These are phyloP conservation scores for Drosophila tanythrix DNA, from an alignment of 2,888 invertebrate species.

Conservation along the genomic window DNA sequence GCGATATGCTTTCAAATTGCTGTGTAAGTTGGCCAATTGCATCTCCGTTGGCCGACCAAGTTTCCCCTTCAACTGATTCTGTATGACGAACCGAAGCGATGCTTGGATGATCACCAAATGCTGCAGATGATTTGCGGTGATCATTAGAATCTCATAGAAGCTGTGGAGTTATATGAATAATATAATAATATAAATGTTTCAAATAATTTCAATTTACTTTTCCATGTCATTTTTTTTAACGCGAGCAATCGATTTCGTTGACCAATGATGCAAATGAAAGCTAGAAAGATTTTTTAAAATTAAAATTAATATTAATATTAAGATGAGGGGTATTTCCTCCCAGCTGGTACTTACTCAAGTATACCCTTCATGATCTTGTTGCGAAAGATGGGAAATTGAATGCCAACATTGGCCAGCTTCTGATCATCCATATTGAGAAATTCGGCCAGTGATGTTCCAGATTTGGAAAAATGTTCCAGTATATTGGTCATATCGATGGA, in stretches of 20 bases:
- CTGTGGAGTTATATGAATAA: constrained; percentile 50
- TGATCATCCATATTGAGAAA: constrained; percentile 82
- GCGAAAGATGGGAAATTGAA: constrained; percentile 79
- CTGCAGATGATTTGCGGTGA: constrained; percentile 83
- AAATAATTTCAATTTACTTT: constrained; percentile 46
- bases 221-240: constrained; percentile 64
- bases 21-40: constrained; percentile 58
- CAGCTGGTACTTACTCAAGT: constrained; percentile 73
- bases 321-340: neutral
- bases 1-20: constrained; percentile 73
- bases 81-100: constrained; percentile 76
- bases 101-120: constrained; percentile 81
- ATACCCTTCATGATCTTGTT: constrained; percentile 82
- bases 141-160: constrained; percentile 83
- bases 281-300: constrained; percentile 47
- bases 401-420: constrained; percentile 74
- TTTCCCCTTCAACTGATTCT: constrained; percentile 44
- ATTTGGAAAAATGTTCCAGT: constrained; percentile 79
- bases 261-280: constrained; percentile 84
- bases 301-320: neutral
- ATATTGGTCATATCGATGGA: constrained; percentile 72
- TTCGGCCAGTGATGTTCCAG: constrained; percentile 73
- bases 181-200: neutral
- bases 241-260: constrained; percentile 78
- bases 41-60: constrained; percentile 67